These are phyloP conservation scores for Oscarella lobularis DNA, from an alignment of 37 sponge, comb jelly and placozoan species.

Conservation along the genomic window DNA sequence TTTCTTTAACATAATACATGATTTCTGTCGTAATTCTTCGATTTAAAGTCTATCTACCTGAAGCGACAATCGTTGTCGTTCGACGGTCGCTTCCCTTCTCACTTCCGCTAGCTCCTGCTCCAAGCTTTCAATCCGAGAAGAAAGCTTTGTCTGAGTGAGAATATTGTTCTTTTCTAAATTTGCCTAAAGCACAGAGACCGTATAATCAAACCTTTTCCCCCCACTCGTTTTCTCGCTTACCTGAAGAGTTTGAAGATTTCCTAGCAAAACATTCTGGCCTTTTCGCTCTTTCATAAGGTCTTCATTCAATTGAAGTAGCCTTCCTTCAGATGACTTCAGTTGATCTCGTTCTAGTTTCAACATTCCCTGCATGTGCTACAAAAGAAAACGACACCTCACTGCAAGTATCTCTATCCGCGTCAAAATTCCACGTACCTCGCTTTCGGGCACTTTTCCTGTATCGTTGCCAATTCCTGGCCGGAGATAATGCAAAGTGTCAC, in stretches of 20 bases:
- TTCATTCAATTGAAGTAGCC: constrained; percentile 1
- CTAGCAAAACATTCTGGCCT: background rate
- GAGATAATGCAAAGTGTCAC: no score
- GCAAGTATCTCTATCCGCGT: no score
- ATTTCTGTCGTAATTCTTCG: no score
- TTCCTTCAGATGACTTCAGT: background rate
- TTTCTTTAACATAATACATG: no score
- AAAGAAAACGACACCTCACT: no score
- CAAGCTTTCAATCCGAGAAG: constrained; percentile 39
- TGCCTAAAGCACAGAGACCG: no score
- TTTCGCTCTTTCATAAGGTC: background rate
- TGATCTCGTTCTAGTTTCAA: constrained; percentile 5
- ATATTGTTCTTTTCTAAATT: constrained; percentile 62
- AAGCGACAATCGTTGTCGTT: no score
- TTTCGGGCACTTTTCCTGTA: no score
- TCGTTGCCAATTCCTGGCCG: no score
- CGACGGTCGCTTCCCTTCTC: constrained; percentile 7
- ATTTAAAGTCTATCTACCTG: background rate
- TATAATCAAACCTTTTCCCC: no score
- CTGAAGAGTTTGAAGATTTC: background rate
- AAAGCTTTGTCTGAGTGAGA: constrained; percentile 47
- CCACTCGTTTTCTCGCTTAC: no score
- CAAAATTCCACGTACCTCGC: no score
- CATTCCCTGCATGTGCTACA: background rate
- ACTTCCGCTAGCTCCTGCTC: constrained; percentile 50